Evolutionary conservation across 2,888 invertebrate species (phyloP), one percentile per base, ranked within the genome.

Genomic region (Campaea margaritaria): DNA sequence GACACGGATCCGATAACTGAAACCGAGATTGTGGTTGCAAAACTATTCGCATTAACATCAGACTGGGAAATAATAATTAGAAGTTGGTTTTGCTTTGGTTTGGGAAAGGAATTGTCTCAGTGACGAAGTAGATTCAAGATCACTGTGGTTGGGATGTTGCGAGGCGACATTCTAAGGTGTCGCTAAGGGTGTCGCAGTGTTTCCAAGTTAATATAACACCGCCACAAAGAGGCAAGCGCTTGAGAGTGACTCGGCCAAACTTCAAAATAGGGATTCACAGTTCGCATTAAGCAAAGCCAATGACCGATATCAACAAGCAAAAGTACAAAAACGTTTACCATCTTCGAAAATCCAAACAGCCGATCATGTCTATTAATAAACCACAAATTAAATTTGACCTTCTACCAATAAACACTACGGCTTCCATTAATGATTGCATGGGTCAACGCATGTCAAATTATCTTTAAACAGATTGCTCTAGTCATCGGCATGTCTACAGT

Each of bases 1-100:
- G 59, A 64, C 72, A 79, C 75, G 74, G 69, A 75, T 84, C 76
- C 68, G 64, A 75, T 83, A 80, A 81, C 82, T 67, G 73, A 77
- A 69, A 73, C 74, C 70, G 68, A 68, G 58, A 63, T 62, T 57
- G 68, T 59, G 57, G 52, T 64, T 68, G 60, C 60, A 48, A 58
- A 65, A 65, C 64, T 64, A 65, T 64, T 65, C 50, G 58, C 54
- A 36, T 58, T 58, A 53, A 53, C 50, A 58, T 65, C 58, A 55
- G 57, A 12, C 11, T 48, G 42, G 34, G 36, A 52, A 43, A 43
- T 34, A 51, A 21, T 21, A 21, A 3, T 47, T 11, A 15, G 34
- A 42, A 31, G 38, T 53, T 46, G 39, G 46, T 27, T 27, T 46
- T 38, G 21, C 34, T 38, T 52, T 38, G 46, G 46, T 7, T 31